Evolutionary conservation across 1,140 invertebrate species (phyloP), one percentile per base, ranked within the genome.

Genomic region (Pogonognathellus flavescens): DNA sequence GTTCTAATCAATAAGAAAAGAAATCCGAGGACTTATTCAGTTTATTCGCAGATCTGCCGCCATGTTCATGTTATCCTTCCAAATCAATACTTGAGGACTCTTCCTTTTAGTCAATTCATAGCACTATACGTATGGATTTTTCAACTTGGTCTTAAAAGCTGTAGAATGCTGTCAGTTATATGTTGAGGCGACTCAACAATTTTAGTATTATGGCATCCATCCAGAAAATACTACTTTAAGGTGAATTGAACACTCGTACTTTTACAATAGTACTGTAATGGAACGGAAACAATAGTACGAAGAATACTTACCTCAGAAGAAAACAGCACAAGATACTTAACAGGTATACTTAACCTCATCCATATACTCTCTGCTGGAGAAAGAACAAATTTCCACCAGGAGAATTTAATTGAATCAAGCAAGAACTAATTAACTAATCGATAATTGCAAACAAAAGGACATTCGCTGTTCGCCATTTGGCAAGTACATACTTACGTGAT

Each of bases 1-100:
- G 76, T 85, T 82, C 80, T 85, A 85, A 85, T 82, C 80, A 82
- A 57, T 60, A 60, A 60, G 70, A 50, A 76, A 76, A 76, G 10
- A 31, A 76, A 76, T 49, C 70, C 70, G 70, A 76, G 31, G 70
- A 76, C 70, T 76, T 76, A 31, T 76, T 76, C 70, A 76, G 70
- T 76, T 76, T 76, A 41, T 76, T 76, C 70, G 25, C 70, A 50
- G 70, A 76, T 76, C 70, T 76, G 70, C 70, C 41, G 70, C 70
- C 70, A 76, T 76, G 70, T 76, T 76, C 70, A 76, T 76, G 70
- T 76, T 31, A 76, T 76, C 70, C 70, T 76, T 76, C 70, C 70
- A 76, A 76, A 76, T 76, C 70, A 31, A 76, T 76, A 41, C 70
- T 76, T 41, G 41, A 50, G 70, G 31, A 76, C 41, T 70, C 66